Evolutionary conservation across 1,140 invertebrate species (phyloP), one percentile per base, ranked within the genome.

Genomic region (Caenorhabditis remanei): DNA sequence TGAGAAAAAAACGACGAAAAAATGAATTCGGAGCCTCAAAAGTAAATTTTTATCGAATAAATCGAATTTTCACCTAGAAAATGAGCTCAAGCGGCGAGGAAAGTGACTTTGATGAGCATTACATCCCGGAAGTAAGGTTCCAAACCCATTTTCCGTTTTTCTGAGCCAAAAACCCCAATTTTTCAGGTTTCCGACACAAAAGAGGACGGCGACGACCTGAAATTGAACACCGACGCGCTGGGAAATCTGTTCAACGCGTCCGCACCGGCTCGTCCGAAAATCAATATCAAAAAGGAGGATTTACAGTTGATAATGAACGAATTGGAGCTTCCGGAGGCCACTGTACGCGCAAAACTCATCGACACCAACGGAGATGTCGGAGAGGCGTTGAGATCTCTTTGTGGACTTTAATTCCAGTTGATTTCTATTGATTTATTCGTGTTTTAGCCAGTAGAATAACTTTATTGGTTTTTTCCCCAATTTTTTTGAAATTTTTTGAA

Each of bases 221-320:
- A 88, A 40, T 21, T 88, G 13, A 79, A 24, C 32, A 32, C 86
- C 13, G 86, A 87, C 56, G 75, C 86, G 8, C 61, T 87, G 7
- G 86, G 86, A 5, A 87, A 83, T 16, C 55, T 87, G 43, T 55
- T 87, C 56, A 84, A 83, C 40, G 32, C 41, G n/a, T 55, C 75
- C 6, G 43, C 75, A 40, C 61, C 61, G 19, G 48, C 46, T 32
- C 75, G 71, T 3, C 75, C 58, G 21, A 58, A 87, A 32, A 83
- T 83, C 41, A 84, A 53, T 14, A 87, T 87, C 56, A 87, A 83
- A 48, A 87, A 87, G 40, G 86, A 87, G 56, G 86, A 87, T 56
- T 40, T 87, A 3, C 71, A 83, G 43, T 41, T 87, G 86, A 63
- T 87, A 3, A 83, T 87, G 71, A 87, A 83, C 21, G 86, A 87